Conservation (phyloP, 2,888 invertebrate species). For the Volucella inanis region DNA sequence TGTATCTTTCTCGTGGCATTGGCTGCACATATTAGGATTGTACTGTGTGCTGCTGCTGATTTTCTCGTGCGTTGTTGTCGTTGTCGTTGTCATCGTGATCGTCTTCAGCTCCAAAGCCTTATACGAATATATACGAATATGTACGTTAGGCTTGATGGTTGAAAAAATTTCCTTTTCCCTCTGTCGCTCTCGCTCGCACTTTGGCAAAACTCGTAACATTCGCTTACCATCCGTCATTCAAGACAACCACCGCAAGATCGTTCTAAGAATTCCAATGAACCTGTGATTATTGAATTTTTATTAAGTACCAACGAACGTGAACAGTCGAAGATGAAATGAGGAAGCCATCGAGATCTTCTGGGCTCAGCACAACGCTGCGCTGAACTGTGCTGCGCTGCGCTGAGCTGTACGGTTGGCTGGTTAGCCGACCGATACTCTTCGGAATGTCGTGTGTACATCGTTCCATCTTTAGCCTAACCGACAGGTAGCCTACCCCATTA, state of each 20-base stretch:
- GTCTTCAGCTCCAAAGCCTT: constrained; percentile 48
- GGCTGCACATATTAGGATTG: constrained; percentile 71
- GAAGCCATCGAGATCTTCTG: constrained; percentile 75
- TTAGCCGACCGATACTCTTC: constrained; percentile 48
- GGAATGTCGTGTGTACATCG: constrained; percentile 73
- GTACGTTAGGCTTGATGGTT: constrained; percentile 29
- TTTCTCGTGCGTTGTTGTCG: constrained; percentile 53
- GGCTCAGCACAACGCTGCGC: constrained; percentile 60
- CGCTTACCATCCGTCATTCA: constrained; percentile 70
- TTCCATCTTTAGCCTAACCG: constrained; percentile 72
- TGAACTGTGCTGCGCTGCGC: constrained; percentile 3
- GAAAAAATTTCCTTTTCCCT: constrained; percentile 68
- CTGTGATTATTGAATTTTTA: constrained; percentile 74
- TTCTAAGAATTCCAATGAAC: constrained; percentile 75
- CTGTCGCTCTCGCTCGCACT: constrained; percentile 67
- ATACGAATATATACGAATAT: constrained; percentile 28
- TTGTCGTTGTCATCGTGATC: constrained; percentile 21
- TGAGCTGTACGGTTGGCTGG: too few species aligned
- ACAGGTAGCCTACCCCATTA: constrained; percentile 59
- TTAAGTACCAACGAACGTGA: constrained; percentile 74
- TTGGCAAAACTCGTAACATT: too few species aligned
- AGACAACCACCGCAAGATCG: constrained; percentile 73
- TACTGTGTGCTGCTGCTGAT: constrained; percentile 50
- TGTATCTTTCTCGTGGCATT: constrained; percentile 62
- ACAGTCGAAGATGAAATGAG: constrained; percentile 75